Evolutionary conservation across 2,888 invertebrate genomes (phyloP).

Genomic region (Aspidapion aeneum): DNA sequence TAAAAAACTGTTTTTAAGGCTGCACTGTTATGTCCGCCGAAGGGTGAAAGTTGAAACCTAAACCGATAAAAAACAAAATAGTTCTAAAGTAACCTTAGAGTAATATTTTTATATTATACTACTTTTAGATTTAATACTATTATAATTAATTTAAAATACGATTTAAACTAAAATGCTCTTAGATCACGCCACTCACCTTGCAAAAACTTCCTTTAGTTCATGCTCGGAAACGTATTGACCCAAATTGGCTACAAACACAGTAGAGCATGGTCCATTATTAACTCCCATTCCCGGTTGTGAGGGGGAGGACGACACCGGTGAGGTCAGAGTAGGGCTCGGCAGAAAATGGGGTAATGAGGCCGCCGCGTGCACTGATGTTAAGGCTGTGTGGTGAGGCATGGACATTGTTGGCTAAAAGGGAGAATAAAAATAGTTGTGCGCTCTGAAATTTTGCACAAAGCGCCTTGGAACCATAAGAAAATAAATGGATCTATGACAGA

Average conservation of each 20-base stretch:
- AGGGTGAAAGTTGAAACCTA: too few species aligned
- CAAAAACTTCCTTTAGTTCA: slow-evolving; percentile 97
- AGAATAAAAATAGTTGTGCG: slow-evolving; percentile 12
- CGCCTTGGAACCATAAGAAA: too few species aligned
- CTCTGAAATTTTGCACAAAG: neutral
- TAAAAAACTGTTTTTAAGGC: too few species aligned
- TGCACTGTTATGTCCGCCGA: too few species aligned
- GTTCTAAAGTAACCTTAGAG: neutral
- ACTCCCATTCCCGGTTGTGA: slow-evolving; percentile 67
- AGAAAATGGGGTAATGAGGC: slow-evolving; percentile 80
- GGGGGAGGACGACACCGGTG: slow-evolving; percentile 78
- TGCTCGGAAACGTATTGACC: slow-evolving; percentile 98
- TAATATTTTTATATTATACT: neutral
- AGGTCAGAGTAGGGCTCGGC: slow-evolving; percentile 90
- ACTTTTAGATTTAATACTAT: neutral
- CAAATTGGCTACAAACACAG: slow-evolving; percentile 97
- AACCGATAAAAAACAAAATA: too few species aligned
- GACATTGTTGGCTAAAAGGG: slow-evolving; percentile 54
- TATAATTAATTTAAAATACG: neutral
- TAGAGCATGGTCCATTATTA: slow-evolving; percentile 88
- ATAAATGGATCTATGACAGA: too few species aligned
- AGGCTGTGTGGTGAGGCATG: slow-evolving; percentile 60
- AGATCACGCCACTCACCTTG: slow-evolving; percentile 65
- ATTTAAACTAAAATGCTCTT: neutral
- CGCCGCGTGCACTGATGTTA: slow-evolving; percentile 69